Evolutionary conservation across 2,797 vertebrate genomes (phyloP).

Genomic region (Typhlichthys subterraneus): DNA sequence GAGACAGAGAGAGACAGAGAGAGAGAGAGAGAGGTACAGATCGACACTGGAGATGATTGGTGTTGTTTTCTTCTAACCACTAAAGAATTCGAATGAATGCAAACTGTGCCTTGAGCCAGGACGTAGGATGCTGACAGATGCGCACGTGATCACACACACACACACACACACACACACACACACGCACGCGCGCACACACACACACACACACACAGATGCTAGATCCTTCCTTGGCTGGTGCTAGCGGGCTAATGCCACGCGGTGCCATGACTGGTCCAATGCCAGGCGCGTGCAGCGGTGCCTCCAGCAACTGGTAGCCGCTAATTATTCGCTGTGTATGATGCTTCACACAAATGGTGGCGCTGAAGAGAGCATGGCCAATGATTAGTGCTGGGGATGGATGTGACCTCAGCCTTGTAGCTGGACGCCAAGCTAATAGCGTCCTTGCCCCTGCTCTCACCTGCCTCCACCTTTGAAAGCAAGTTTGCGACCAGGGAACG

Average conservation of each 20-base stretch:
- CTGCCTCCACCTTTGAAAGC: slow-evolving; percentile 24
- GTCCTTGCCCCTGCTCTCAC: slow-evolving; percentile 14
- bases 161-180: background rate
- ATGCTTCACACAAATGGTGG: slow-evolving; percentile 68
- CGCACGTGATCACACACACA: background rate
- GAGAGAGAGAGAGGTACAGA: too few species aligned
- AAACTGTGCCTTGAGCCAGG: background rate
- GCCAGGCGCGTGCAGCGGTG: slow-evolving; percentile 57
- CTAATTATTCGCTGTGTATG: slow-evolving; percentile 77
- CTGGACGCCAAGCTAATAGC: slow-evolving; percentile 35
- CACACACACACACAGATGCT: background rate
- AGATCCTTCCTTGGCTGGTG: slow-evolving; percentile 32
- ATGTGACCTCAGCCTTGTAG: slow-evolving; percentile 45
- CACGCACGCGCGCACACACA: background rate
- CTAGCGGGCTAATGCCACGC: slow-evolving; percentile 46
- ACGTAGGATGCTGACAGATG: background rate
- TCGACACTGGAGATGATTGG: too few species aligned
- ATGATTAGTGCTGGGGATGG: slow-evolving; percentile 51
- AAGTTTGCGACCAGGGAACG: slow-evolving; percentile 18
- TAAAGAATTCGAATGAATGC: too few species aligned
- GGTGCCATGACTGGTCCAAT: slow-evolving; percentile 60
- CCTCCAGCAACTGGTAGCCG: slow-evolving; percentile 61
- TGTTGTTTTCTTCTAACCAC: too few species aligned
- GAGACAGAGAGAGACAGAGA: too few species aligned
- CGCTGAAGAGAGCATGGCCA: slow-evolving; percentile 59